Evolutionary conservation across 1,140 invertebrate genomes (phyloP).

Genomic region (Diorhabda elongata): DNA sequence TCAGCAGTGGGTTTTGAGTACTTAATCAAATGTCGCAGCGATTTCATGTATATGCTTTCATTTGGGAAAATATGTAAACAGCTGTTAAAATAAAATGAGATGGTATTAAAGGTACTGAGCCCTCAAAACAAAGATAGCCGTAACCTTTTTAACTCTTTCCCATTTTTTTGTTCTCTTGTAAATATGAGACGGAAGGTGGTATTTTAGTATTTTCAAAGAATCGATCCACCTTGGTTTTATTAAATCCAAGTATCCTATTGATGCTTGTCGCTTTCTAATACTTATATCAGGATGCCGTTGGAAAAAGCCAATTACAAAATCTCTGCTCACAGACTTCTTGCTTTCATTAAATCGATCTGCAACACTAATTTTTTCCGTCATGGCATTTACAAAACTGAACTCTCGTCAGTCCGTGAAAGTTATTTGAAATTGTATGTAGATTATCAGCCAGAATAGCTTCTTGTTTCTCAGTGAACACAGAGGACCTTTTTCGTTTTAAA

Average conservation of each 20-base stretch:
- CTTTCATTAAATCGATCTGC: neutral
- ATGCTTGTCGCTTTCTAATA: neutral
- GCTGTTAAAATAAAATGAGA: neutral
- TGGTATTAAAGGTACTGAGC: neutral
- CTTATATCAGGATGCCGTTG: neutral
- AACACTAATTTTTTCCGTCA: neutral
- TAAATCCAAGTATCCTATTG: neutral
- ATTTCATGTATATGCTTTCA: neutral
- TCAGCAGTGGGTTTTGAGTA: no score
- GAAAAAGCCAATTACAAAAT: neutral
- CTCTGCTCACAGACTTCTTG: neutral
- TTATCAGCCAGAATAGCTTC: neutral
- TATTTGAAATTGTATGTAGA: neutral
- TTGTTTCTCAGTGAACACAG: neutral
- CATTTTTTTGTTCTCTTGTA: neutral
- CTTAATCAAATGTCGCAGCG: no score
- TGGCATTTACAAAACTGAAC: neutral
- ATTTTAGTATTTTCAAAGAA: neutral
- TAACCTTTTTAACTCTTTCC: neutral
- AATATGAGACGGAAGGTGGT: neutral
- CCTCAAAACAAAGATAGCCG: neutral
- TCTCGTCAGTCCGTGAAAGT: neutral
- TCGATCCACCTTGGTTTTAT: neutral
- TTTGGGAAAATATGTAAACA: neutral
- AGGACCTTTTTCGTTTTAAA: neutral